A percentile compares a stretch with the other conserved stretches of the same genome.
Evolutionary conservation across 2,888 invertebrate species (phyloP).

Genomic region (Nymphalis c-album): DNA sequence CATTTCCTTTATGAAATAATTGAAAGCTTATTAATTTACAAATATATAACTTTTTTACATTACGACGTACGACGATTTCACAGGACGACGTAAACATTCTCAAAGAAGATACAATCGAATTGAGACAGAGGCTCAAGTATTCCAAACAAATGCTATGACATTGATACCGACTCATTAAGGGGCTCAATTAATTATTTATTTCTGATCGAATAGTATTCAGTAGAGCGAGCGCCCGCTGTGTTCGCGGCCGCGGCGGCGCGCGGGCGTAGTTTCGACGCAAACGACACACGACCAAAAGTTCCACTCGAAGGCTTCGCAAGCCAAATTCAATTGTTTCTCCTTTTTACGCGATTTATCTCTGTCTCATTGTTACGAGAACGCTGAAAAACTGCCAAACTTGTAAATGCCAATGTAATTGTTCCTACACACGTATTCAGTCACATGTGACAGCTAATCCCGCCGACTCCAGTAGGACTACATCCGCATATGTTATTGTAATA

Average conservation of each 20-base stretch:
- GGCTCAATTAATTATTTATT: too few relatives aligned
- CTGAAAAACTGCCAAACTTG: constrained; percentile 12
- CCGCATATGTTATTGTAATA: too few relatives aligned
- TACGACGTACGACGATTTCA: too few relatives aligned
- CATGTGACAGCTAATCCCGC: too few relatives aligned
- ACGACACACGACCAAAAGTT: neutral
- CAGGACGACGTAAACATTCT: neutral
- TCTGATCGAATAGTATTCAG: too few relatives aligned
- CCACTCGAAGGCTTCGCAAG: neutral
- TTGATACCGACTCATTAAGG: too few relatives aligned
- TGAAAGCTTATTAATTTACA: neutral
- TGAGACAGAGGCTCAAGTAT: too few relatives aligned
- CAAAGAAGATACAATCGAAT: too few relatives aligned
- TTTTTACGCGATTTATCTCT: constrained; percentile 19
- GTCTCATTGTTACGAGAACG: neutral
- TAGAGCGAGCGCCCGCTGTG: neutral
- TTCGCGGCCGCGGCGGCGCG: neutral
- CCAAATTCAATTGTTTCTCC: constrained; percentile 21
- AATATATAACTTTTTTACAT: too few relatives aligned
- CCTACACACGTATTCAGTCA: too few relatives aligned
- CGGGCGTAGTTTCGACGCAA: neutral
- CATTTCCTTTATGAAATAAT: neutral
- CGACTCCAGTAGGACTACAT: too few relatives aligned
- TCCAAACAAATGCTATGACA: too few relatives aligned
- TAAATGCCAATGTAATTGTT: neutral